Conservation (phyloP, 2,797 vertebrate genomes). For the Meriones psammophilus region DNA sequence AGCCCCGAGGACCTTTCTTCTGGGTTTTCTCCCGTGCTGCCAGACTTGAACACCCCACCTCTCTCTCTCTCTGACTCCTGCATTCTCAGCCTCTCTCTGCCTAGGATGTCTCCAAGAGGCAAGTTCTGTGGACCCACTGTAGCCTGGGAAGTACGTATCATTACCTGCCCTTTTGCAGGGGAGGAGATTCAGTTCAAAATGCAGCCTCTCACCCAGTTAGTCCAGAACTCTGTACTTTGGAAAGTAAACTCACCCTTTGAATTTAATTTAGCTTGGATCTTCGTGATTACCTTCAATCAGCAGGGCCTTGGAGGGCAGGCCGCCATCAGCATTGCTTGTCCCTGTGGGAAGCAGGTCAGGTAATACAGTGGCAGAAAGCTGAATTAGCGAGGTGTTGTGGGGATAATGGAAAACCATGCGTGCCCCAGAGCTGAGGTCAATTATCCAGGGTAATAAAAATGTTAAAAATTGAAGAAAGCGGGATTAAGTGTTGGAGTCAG, state of each 20-base stretch:
- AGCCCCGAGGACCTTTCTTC: not conserved
- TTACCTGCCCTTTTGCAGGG: not conserved
- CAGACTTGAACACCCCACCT: not conserved
- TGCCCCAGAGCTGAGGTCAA: constrained; percentile 20
- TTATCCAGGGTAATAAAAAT: constrained; percentile 49
- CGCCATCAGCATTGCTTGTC: not conserved
- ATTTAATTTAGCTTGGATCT: constrained; percentile 60
- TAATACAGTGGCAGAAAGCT: not conserved
- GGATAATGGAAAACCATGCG: constrained; percentile 62
- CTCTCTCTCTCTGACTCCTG: no score
- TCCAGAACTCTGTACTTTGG: constrained; percentile 55
- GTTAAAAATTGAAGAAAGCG: constrained; percentile 52
- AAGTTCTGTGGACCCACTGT: constrained; percentile 11
- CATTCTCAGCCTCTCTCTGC: not conserved
- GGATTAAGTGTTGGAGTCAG: not conserved
- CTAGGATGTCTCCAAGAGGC: not conserved
- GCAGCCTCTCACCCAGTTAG: constrained; percentile 62
- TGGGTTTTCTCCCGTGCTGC: not conserved
- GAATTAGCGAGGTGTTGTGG: constrained; percentile 5
- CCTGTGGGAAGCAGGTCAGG: constrained; percentile 1
- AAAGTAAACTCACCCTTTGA: constrained; percentile 67
- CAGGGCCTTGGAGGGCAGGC: constrained; percentile 43
- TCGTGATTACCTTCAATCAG: constrained; percentile 8
- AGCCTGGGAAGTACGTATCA: constrained; percentile 37
- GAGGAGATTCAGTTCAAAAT: constrained; percentile 57